These are phyloP conservation scores for human (Homo sapiens) DNA, from an alignment of 2,113 vertebrate genomes.

Conservation along the genomic window DNA sequence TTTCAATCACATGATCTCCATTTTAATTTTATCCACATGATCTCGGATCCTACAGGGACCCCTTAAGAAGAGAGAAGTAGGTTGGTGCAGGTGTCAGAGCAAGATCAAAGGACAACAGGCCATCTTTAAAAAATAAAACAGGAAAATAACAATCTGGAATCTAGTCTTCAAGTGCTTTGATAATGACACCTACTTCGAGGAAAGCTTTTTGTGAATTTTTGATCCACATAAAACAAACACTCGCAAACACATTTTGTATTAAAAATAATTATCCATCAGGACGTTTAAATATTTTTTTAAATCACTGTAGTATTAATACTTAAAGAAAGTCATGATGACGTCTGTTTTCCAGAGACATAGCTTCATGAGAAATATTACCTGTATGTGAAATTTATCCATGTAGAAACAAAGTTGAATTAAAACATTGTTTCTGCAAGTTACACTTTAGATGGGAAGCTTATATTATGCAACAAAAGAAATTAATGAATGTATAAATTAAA, in stretches of 20 bases:
- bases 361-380: background rate
- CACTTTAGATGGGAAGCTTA: background rate
- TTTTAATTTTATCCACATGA: constrained; percentile 66
- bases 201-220: background rate
- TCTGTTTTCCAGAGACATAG: background rate
- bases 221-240: background rate
- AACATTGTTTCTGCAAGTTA: background rate
- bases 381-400: background rate
- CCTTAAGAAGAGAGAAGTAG: constrained; percentile 53
- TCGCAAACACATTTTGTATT: background rate
- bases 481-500: background rate
- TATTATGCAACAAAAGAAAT: background rate
- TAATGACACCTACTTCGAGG: background rate
- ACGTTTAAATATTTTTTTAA: background rate
- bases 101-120: constrained; percentile 59
- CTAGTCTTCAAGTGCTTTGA: constrained; percentile 14
- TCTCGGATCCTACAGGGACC: constrained; percentile 36
- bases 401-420: background rate
- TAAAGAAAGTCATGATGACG: background rate
- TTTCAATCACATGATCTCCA: constrained; percentile 45
- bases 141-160: background rate
- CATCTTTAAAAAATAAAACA: constrained; percentile 26
- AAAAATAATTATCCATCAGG: background rate
- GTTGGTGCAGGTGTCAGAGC: constrained; percentile 51
- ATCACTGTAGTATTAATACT: background rate